A percentile compares a stretch with the other conserved stretches of the same genome.
phyloP scores from a whole-genome alignment of 2,113 vertebrate genomes.

The Grallaria varia region DNA sequence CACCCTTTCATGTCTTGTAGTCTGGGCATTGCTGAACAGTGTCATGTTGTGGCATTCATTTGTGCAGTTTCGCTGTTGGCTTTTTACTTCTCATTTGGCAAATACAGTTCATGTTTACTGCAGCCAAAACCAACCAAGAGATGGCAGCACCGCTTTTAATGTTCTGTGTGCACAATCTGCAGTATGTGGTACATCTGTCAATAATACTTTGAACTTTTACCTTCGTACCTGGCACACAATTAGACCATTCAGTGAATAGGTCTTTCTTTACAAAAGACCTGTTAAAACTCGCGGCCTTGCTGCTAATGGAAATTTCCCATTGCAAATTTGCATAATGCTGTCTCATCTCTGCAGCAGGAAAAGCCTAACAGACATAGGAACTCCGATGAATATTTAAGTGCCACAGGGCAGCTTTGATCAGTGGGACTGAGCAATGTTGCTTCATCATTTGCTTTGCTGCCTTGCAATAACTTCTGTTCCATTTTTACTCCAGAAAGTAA shows the following conservation, averaged over 20 bases:
- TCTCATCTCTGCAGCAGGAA: not conserved
- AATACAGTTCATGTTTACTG: not conserved
- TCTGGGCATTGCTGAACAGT: not conserved
- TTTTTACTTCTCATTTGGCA: not conserved
- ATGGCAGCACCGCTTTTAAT: conserved; percentile 72
- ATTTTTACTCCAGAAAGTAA: not conserved
- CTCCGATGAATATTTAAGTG: not conserved
- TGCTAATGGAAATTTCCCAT: not conserved
- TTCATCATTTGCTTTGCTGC: not conserved
- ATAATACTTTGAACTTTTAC: not conserved
- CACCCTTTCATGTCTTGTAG: not conserved
- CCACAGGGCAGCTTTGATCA: not conserved
- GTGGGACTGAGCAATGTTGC: not conserved
- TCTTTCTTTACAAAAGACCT: not conserved
- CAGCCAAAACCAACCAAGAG: conserved; percentile 42
- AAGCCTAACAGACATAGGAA: not conserved
- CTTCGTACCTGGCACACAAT: not conserved
- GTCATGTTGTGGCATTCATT: not conserved
- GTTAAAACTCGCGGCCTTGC: not conserved
- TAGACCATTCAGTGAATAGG: not conserved
- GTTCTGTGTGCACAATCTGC: not conserved
- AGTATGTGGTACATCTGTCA: not conserved
- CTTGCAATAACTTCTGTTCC: not conserved
- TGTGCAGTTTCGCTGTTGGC: not conserved
- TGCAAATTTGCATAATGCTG: not conserved